Base-by-base conservation (phyloP, 2,888 invertebrate species). In the Phaonia tiefii region DNA sequence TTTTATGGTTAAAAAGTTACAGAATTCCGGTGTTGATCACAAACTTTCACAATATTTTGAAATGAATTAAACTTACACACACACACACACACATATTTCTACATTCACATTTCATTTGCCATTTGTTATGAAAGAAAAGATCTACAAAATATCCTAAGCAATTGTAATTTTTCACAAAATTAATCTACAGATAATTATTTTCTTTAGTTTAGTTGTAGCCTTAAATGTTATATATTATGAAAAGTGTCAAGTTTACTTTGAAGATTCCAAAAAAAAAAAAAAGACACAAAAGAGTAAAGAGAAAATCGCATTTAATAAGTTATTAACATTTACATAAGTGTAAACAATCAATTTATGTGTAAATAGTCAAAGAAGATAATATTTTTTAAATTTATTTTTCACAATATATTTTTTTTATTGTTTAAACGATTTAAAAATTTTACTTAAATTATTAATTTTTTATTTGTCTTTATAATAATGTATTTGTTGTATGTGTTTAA, bases 361-460 rank as follows among this genome's bases (percentile, higher is more conserved):
- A 84, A 75, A 84, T 84, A 84, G 83, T 83, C 75, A 81, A 75
- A 79, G 46, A 75, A 69, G 71, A 51, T 37, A n/a, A 20, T 72
- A 63, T 75, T 72, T 72, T 58, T 78, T 69, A 79, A 20, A 71
- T 58, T n/a, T 25, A 13, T n/a, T 44, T 13, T 49, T 26, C 20
- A 67, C 15, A 67, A 44, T 5, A 65, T n/a, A 54, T 17, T 20
- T 69, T 51, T 69, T 51, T 39, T 69, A 69, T 51, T 54, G 15
- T 63, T 39, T 63, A 10, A 67, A 22, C 20, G 17, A 22, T 20
- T 20, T 5, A 15, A 63, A 17, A 42, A 20, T 13, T 63, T 42
- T 15, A 42, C 39, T 63, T 42, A 42, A 63, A 63, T 22, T 63
- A 65, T 39, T 42, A 22, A 17, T 56, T 56, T 11, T 5, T 26